Evolutionary conservation across 35 echinoderm and acorn worm genomes (phyloP).

Genomic region (Acanthaster planci): DNA sequence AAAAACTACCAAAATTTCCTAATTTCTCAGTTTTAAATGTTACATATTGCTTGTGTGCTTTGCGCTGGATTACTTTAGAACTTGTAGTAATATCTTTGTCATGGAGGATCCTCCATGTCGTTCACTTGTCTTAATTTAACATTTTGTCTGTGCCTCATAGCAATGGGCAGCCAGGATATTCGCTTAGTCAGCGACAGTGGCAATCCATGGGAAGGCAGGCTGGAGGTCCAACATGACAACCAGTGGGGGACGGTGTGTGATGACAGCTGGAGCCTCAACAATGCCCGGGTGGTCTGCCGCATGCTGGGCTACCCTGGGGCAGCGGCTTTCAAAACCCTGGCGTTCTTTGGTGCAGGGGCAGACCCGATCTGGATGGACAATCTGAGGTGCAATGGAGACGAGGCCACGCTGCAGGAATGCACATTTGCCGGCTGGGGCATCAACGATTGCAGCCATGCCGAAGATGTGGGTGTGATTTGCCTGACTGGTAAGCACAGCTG

Average conservation of each 20-base stretch:
- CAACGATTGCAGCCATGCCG: neutral
- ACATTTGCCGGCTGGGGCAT: neutral
- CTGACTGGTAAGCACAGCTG: slow-evolving; percentile 1
- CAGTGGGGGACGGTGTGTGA: slow-evolving; percentile 51
- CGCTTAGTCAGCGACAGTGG: neutral
- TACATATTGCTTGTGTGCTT: no score
- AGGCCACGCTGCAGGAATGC: neutral
- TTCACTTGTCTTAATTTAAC: no score
- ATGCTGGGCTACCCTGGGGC: slow-evolving; percentile 40
- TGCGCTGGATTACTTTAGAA: no score
- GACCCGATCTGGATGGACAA: no score
- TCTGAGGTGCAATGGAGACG: neutral
- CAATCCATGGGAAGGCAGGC: slow-evolving; percentile 31
- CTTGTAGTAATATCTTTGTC: no score
- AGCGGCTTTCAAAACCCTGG: no score
- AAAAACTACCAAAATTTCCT: no score
- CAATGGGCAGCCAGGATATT: neutral
- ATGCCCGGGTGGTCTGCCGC: slow-evolving; percentile 23
- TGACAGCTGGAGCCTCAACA: slow-evolving; percentile 25
- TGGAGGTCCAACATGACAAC: slow-evolving; percentile 32
- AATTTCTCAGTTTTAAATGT: no score
- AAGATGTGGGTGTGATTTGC: neutral
- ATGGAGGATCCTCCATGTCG: no score
- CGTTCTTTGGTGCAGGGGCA: no score
- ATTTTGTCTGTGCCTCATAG: no score